phyloP scores from a whole-genome alignment of 2,888 invertebrate species.

The Eristalis tenax region DNA sequence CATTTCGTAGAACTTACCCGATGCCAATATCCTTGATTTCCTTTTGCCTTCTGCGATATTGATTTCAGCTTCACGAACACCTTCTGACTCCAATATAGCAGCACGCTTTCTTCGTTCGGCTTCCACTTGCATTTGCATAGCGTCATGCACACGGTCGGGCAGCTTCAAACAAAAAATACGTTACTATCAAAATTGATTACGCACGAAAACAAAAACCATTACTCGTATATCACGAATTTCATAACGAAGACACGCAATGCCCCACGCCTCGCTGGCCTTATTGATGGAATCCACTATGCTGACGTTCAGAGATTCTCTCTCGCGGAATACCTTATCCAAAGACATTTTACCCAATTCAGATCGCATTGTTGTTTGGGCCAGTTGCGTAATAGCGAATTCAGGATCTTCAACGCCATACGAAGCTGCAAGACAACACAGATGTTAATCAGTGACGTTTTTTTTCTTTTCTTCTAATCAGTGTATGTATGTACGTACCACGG shows the following conservation, averaged over 20 bases:
- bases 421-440: slow-evolving; percentile 81
- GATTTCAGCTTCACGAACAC: slow-evolving; percentile 93
- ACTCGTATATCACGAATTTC: slow-evolving; percentile 89
- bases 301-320: slow-evolving; percentile 96
- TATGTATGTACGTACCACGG: slow-evolving; percentile 83
- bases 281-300: slow-evolving; percentile 98
- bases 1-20: slow-evolving; percentile 83
- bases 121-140: slow-evolving; percentile 99
- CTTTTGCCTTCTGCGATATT: slow-evolving; percentile 99
- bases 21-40: slow-evolving; percentile 93
- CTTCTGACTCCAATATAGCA: slow-evolving; percentile 98
- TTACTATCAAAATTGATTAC: not conserved
- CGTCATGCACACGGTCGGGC: slow-evolving; percentile 97
- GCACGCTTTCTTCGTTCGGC: slow-evolving; percentile 98
- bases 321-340: slow-evolving; percentile 97
- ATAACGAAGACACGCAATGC: slow-evolving; percentile 96
- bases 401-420: slow-evolving; percentile 99
- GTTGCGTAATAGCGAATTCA: slow-evolving; percentile 98
- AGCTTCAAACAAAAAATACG: slow-evolving; percentile 83
- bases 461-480: not conserved
- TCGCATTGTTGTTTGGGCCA: slow-evolving; percentile 99
- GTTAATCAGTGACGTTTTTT: not conserved
- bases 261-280: slow-evolving; percentile 99
- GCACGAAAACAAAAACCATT: slow-evolving; percentile 18
- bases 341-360: slow-evolving; percentile 99